These are phyloP conservation scores for Echinarachnius parma DNA, from an alignment of 53 echinoderm and acorn worm species.

Conservation along the genomic window DNA sequence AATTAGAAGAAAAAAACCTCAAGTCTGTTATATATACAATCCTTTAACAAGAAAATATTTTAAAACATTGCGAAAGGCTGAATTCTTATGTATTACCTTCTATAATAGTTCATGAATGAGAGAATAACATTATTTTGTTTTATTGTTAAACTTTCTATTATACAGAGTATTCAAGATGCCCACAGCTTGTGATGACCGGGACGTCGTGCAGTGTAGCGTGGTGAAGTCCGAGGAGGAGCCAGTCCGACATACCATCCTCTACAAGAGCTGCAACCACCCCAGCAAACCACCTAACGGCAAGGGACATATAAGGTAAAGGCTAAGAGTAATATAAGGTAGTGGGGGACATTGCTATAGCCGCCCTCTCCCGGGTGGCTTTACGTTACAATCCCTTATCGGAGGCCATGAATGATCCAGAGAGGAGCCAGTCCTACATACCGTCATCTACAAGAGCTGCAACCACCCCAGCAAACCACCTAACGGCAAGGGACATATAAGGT, in stretches of 20 bases:
- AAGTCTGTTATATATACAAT: too few relatives aligned
- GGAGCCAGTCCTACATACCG: conserved; percentile 80
- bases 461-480: conserved; percentile 92
- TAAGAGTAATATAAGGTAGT: too few relatives aligned
- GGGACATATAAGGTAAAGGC: conserved; percentile 84
- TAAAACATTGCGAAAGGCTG: too few relatives aligned
- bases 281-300: conserved; percentile 83
- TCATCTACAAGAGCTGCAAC: conserved; percentile 92
- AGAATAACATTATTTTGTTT: too few relatives aligned
- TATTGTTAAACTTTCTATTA: too few relatives aligned
- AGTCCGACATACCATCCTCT: conserved; percentile 80
- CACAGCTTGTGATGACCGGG: conserved; percentile 83
- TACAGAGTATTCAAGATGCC: conserved; percentile 94
- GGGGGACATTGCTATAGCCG: too few relatives aligned
- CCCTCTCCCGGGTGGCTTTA: too few relatives aligned
- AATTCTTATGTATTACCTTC: too few relatives aligned
- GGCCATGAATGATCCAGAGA: conserved; percentile 67
- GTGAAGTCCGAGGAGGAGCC: conserved; percentile 80
- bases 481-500: conserved; percentile 80
- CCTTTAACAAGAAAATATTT: too few relatives aligned
- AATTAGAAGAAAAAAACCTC: too few relatives aligned
- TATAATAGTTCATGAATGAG: too few relatives aligned
- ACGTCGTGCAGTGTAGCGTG: conserved; percentile 86
- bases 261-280: conserved; percentile 95
- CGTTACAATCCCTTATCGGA: too few relatives aligned